phyloP scores from a whole-genome alignment of 2,888 invertebrate species.

The Thumatha senex region DNA sequence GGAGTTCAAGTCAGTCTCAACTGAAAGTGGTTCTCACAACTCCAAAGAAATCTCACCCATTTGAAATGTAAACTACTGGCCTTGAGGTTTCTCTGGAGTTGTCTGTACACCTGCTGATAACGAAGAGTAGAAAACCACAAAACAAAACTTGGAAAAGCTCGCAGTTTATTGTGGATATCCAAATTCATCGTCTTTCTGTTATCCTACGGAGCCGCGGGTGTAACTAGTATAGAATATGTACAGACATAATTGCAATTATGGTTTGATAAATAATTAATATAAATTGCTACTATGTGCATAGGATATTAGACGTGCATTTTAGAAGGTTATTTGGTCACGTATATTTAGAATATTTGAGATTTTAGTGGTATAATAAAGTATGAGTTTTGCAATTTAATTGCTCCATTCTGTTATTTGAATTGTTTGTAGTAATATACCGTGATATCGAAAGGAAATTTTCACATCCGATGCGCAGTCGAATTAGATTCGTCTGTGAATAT shows the following conservation, averaged over 20 bases:
- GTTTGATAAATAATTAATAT: conserved; percentile 37
- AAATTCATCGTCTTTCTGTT: not conserved
- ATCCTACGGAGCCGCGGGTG: no score
- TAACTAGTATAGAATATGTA: conserved; percentile 2
- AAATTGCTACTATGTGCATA: conserved; percentile 31
- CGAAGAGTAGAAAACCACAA: no score
- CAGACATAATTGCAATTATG: conserved; percentile 31
- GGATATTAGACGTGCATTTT: conserved; percentile 11
- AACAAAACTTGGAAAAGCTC: not conserved
- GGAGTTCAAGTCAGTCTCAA: no score
- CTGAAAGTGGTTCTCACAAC: no score
- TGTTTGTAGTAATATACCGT: conserved; percentile 4
- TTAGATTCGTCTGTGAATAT: not conserved
- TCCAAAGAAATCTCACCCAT: no score
- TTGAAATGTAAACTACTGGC: no score
- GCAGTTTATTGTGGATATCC: not conserved
- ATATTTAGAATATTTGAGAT: conserved; percentile 9
- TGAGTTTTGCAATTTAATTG: conserved; percentile 27
- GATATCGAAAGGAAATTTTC: conserved; percentile 8
- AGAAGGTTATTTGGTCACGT: conserved; percentile 11
- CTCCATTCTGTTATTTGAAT: conserved; percentile 11
- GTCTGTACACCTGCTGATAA: no score
- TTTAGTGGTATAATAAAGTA: conserved; percentile 15
- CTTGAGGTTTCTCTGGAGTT: no score
- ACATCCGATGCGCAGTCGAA: not conserved